Evolutionary conservation across 2,797 vertebrate genomes (phyloP).

Genomic region (Danio tinwini): DNA sequence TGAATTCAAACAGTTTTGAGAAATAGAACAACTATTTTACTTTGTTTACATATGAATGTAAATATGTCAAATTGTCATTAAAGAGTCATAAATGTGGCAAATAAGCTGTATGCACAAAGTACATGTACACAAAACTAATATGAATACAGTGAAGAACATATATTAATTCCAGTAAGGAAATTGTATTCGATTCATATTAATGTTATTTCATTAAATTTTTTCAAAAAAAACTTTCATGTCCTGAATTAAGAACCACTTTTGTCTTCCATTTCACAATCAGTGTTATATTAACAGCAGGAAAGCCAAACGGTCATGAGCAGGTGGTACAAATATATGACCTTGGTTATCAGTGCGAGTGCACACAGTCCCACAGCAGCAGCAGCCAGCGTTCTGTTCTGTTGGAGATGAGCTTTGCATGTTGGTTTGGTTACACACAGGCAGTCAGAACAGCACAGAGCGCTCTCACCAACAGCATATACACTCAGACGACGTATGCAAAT

Average conservation of each 20-base stretch:
- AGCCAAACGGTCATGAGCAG: slow-evolving; percentile 17
- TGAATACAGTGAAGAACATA: too few species aligned
- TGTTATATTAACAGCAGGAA: not conserved
- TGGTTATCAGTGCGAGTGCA: slow-evolving; percentile 21
- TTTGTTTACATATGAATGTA: too few species aligned
- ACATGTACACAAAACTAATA: too few species aligned
- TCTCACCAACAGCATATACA: slow-evolving; percentile 39
- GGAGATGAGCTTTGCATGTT: slow-evolving; percentile 73
- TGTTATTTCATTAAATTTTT: too few species aligned
- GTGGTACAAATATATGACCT: slow-evolving; percentile 30
- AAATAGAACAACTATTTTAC: too few species aligned
- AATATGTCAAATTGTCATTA: too few species aligned
- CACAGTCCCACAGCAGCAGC: not conserved
- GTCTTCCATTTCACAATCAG: not conserved
- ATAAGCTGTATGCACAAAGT: too few species aligned
- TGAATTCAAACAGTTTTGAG: too few species aligned
- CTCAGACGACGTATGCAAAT: slow-evolving; percentile 72
- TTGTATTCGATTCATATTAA: too few species aligned
- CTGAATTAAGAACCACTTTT: not conserved
- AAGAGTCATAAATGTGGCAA: too few species aligned
- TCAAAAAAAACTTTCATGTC: too few species aligned
- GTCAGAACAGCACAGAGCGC: slow-evolving; percentile 60
- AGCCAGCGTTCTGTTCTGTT: slow-evolving; percentile 18
- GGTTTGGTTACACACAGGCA: slow-evolving; percentile 66
- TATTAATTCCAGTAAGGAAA: too few species aligned